These are phyloP conservation scores for Cylloceria caligata DNA, from an alignment of 2,888 invertebrate species.

Conservation along the genomic window DNA sequence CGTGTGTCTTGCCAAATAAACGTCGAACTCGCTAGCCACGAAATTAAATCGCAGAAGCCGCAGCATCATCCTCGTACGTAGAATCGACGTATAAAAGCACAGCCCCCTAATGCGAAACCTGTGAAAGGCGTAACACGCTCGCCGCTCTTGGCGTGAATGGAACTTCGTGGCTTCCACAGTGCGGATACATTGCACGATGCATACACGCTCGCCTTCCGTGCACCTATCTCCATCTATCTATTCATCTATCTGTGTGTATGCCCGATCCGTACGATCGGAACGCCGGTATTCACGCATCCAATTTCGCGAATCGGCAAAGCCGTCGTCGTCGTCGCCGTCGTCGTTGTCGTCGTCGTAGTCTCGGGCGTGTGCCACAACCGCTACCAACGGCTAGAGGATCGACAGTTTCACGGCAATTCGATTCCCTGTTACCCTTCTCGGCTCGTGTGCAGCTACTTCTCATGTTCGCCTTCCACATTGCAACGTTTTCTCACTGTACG, in stretches of 20 bases:
- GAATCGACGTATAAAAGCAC: slow-evolving; percentile 19
- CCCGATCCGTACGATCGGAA: slow-evolving; percentile 56
- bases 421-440: slow-evolving; percentile 64
- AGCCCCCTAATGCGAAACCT: slow-evolving; percentile 58
- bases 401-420: slow-evolving; percentile 69
- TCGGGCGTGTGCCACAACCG: slow-evolving; percentile 51
- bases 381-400: slow-evolving; percentile 55
- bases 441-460: slow-evolving; percentile 15
- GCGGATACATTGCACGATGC: slow-evolving; percentile 16
- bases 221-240: not conserved
- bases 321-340: slow-evolving; percentile 61
- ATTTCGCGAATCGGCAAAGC: slow-evolving; percentile 67
- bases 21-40: slow-evolving; percentile 5
- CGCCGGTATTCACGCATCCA: slow-evolving; percentile 61
- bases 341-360: slow-evolving; percentile 51
- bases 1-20: slow-evolving; percentile 31
- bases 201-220: not conserved
- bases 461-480: slow-evolving; percentile 14
- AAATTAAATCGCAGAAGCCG: slow-evolving; percentile 39
- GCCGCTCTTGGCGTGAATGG: slow-evolving; percentile 50
- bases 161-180: slow-evolving; percentile 61
- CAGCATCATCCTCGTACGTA: slow-evolving; percentile 10
- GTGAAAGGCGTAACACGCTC: slow-evolving; percentile 60
- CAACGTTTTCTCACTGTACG: slow-evolving; percentile 1
- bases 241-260: slow-evolving; percentile 9